These are phyloP conservation scores for Speoplatyrhinus poulsoni DNA, from an alignment of 2,113 vertebrate species.

Conservation along the genomic window DNA sequence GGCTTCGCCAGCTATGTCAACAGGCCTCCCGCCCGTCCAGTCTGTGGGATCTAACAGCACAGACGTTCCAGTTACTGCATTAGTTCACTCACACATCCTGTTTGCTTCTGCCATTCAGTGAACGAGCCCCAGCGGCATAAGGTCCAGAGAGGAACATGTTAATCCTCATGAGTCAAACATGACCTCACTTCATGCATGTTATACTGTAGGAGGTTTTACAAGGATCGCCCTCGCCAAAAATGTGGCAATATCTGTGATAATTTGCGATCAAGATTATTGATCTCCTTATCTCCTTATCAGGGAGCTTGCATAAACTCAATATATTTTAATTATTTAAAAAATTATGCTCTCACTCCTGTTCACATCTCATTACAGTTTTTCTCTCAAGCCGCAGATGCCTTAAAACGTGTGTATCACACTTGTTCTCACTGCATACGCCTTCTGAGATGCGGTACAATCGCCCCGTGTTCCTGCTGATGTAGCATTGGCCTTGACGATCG, in stretches of 20 bases:
- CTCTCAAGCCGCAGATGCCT: conserved; percentile 42
- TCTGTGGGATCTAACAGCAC: conserved; percentile 47
- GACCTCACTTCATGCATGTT: too few species aligned
- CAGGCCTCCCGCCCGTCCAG: conserved; percentile 18
- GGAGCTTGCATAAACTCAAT: conserved; percentile 23
- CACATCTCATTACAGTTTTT: conserved; percentile 32
- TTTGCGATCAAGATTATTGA: neutral
- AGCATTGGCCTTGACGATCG: conserved; percentile 45
- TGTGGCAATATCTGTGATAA: too few species aligned
- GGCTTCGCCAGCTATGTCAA: conserved; percentile 21
- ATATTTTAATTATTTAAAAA: conserved; percentile 17
- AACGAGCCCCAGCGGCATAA: conserved; percentile 27
- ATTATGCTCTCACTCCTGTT: conserved; percentile 10
- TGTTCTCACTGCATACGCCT: conserved; percentile 43
- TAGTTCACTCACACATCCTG: conserved; percentile 11
- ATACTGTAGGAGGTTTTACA: too few species aligned
- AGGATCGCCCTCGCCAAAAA: too few species aligned
- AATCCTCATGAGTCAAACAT: too few species aligned
- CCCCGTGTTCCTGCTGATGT: too few species aligned
- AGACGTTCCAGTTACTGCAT: conserved; percentile 32
- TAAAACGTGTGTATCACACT: conserved; percentile 49
- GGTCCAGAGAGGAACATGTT: neutral
- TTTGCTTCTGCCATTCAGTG: conserved; percentile 38
- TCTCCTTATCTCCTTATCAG: conserved; percentile 8
- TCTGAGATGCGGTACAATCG: conserved; percentile 30